Percentiles rank a stretch among this genome's conserved stretches.
These are phyloP conservation scores for Xiphophorus hellerii DNA, from an alignment of 2,113 vertebrate species.

Conservation along the genomic window DNA sequence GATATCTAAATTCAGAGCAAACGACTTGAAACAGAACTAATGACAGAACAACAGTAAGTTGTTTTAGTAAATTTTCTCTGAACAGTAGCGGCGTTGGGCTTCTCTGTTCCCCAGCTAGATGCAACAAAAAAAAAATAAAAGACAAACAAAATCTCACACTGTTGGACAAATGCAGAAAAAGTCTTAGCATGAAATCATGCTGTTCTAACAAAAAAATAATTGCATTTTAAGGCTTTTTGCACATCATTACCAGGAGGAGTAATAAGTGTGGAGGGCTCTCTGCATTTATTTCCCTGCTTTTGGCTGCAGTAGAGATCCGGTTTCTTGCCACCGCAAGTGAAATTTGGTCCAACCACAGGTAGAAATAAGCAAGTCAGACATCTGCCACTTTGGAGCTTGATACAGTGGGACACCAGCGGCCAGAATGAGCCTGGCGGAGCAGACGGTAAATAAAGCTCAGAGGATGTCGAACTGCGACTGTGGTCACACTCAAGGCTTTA, in stretches of 20 bases:
- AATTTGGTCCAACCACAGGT: neutral
- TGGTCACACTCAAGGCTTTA: constrained; percentile 51
- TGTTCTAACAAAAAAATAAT: neutral
- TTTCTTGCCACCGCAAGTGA: neutral
- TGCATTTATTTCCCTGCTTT: neutral
- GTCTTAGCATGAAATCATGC: neutral
- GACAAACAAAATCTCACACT: neutral
- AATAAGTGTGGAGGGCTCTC: neutral
- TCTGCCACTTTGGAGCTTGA: constrained; percentile 20
- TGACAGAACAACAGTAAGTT: neutral
- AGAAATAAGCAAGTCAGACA: neutral
- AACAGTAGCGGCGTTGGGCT: too few species aligned
- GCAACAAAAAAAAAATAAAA: neutral
- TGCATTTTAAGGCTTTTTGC: neutral
- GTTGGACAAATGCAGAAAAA: neutral
- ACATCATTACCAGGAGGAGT: neutral
- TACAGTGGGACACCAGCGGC: constrained; percentile 12
- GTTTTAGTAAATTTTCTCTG: too few species aligned
- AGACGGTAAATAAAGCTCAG: constrained; percentile 36
- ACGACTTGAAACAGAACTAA: too few species aligned
- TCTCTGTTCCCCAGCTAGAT: neutral
- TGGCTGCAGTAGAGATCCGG: neutral
- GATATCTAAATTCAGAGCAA: too few species aligned
- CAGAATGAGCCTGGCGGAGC: constrained; percentile 9
- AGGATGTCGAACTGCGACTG: constrained; percentile 45